Evolutionary conservation across 2,888 invertebrate genomes (phyloP), one percentile per base, ranked within the genome.

Genomic region (Tineola bisselliella): DNA sequence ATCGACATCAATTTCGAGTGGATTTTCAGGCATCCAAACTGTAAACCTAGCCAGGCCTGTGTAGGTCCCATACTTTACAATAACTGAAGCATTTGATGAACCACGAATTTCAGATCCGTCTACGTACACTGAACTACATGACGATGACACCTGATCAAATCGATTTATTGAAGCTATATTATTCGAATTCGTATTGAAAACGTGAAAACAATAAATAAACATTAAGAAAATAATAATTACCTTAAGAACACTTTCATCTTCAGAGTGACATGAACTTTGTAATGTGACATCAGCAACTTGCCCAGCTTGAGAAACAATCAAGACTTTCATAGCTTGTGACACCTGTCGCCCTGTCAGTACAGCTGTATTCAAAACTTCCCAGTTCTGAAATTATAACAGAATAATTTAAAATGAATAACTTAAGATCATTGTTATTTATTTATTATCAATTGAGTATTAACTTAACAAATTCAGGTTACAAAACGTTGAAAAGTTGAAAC

Each of bases 21-120:
- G 96, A 71, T 96, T 93, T 76, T 97, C 97, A 0, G 98, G 98
- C 92, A 97, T 96, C 98, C 98, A 98, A 1, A 98, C 97, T 15
- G 94, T 94, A 77, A 97, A 96, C 63, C 93, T 91, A 1, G 96
- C 95, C 64, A 94, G 84, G 12, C 96, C 96, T 19, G 93, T 94
- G 78, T 95, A 95, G 0, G 96, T 95, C 30, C 96, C 97, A 73
- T 95, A 96, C 77, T 95, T 95, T 60, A 97, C 96, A 61, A 96
- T 90, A 33, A 98, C 94, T 0, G 97, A 96, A 1, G 97, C 98
- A 74, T 97, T 98, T 44, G 96, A 94, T 0, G 97, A 97, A 13
- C 98, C 98, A 0, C 96, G 90, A 63, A 95, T 94, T 83, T 98
- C 98, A 6, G 97, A 96, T 0, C 98, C 98, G 77, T 98, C 98